A percentile compares a stretch with the other conserved stretches of the same genome.
Conservation (phyloP, 2,888 invertebrate species). For the Caenorhabditis sp. region DNA sequence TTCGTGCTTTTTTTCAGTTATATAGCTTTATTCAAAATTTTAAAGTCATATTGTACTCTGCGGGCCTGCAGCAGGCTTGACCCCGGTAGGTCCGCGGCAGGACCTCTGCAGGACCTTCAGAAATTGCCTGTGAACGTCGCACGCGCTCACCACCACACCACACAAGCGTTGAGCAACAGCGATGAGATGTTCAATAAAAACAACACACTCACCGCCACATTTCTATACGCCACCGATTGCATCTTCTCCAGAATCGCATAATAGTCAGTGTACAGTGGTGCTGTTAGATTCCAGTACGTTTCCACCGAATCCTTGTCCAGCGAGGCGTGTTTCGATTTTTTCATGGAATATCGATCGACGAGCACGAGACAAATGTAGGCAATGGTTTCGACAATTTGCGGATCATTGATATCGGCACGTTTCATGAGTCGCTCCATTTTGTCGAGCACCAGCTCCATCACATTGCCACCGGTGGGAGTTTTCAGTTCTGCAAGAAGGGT, state of each 20-base stretch:
- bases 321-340: background rate
- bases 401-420: background rate
- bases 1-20: too few species aligned
- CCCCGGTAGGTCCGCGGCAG: too few species aligned
- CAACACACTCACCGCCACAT: background rate
- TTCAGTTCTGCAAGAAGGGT: background rate
- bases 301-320: background rate
- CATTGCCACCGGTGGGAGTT: background rate
- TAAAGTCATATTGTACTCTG: too few species aligned
- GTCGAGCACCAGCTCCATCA: background rate
- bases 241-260: background rate
- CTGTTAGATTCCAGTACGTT: background rate
- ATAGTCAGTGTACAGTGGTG: background rate
- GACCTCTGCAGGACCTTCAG: too few species aligned
- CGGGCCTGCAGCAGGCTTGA: too few species aligned
- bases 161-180: too few species aligned
- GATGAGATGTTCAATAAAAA: too few species aligned
- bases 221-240: background rate
- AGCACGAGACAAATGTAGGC: background rate
- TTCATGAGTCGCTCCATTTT: background rate
- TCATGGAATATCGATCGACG: background rate
- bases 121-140: too few species aligned
- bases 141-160: too few species aligned
- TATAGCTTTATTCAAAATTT: too few species aligned
- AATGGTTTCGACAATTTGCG: slow-evolving; percentile 1